Evolutionary conservation across 2,797 vertebrate genomes (phyloP).

Genomic region (Varecia variegata): DNA sequence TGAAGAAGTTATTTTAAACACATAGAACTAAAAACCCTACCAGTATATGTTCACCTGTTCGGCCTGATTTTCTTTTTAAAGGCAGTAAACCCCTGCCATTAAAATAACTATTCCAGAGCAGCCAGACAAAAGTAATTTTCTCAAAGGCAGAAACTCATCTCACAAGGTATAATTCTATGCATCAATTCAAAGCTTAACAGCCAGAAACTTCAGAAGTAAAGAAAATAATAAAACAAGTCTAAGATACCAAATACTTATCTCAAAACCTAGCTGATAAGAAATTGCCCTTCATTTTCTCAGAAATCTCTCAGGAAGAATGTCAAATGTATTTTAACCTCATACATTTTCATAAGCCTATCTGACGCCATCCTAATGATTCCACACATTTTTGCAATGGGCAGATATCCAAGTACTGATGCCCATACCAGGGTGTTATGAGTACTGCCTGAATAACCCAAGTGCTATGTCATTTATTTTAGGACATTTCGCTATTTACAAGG

Average conservation of each 20-base stretch:
- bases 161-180: constrained; percentile 60
- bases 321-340: constrained; percentile 10
- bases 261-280: constrained; percentile 30
- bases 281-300: constrained; percentile 44
- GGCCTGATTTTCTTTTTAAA: not conserved
- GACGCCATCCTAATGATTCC: not conserved
- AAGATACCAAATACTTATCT: constrained; percentile 45
- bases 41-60: not conserved
- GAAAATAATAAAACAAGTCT: constrained; percentile 51
- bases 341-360: constrained; percentile 34
- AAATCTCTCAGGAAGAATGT: constrained; percentile 21
- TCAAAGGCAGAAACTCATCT: constrained; percentile 70
- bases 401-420: not conserved
- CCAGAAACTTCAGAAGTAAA: constrained; percentile 54
- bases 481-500: not conserved
- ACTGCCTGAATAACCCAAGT: not conserved
- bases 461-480: not conserved
- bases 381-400: not conserved
- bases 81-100: constrained; percentile 37
- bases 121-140: constrained; percentile 71
- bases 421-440: too few species aligned
- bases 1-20: constrained; percentile 34
- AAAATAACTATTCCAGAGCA: constrained; percentile 59
- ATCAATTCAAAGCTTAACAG: constrained; percentile 66
- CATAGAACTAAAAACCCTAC: not conserved